Conservation (phyloP, 1,140 invertebrate species). For the Brachionus rotundiformis region DNA sequence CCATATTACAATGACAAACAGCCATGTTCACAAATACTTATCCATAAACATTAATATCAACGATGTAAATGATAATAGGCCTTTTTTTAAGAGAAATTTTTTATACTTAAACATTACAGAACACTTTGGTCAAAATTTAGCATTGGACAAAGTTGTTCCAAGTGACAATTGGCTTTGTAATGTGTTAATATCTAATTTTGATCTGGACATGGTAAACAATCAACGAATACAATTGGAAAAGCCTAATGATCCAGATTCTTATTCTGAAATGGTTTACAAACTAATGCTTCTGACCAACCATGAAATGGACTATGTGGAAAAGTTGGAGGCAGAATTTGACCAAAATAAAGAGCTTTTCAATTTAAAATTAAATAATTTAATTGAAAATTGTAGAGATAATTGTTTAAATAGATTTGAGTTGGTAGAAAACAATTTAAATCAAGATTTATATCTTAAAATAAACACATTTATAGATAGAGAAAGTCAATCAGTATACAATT, state of each 20-base stretch:
- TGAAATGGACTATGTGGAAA: background rate
- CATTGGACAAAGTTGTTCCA: background rate
- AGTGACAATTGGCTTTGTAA: background rate
- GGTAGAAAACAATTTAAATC: conserved; percentile 10
- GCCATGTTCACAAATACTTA: background rate
- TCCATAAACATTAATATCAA: background rate
- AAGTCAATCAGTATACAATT: conserved; percentile 38
- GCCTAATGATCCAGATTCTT: background rate
- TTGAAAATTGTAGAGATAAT: background rate
- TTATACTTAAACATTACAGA: conserved; percentile 4
- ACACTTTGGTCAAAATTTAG: background rate
- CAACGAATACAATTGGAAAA: background rate
- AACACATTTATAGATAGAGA: conserved; percentile 39
- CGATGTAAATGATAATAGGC: conserved; percentile 25
- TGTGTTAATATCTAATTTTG: background rate
- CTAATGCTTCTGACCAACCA: background rate
- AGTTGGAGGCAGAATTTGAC: background rate
- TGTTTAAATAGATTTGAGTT: conserved; percentile 34
- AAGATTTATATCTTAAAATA: background rate
- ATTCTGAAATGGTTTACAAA: background rate
- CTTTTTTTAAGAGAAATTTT: conserved; percentile 21
- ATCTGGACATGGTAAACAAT: background rate
- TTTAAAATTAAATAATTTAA: background rate
- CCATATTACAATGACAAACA: background rate
- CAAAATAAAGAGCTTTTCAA: background rate